Base-by-base conservation (phyloP, 2,888 invertebrate genomes). In the Nephrotoma flavescens region DNA sequence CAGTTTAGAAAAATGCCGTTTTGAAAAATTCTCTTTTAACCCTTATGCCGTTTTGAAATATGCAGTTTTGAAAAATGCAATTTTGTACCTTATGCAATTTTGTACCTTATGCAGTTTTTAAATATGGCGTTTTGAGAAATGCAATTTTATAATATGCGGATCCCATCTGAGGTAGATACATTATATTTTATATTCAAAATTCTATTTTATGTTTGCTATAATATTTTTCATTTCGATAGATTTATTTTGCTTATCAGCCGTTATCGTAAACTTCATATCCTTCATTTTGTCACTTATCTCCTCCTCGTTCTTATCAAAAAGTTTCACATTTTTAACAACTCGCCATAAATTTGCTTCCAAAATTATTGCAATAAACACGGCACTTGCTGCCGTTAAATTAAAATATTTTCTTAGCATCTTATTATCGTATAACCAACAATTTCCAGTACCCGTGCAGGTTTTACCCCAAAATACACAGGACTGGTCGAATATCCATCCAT, bases 341-440 rank as follows among this genome's bases (percentile, higher is more conserved):
- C n/a, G 6, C 42, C 84, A 84, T 84, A 84, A 41, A 41, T 15
- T 7, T 0, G 9, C 15, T 15, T 84, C 84, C 6, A 84, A n/a
- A 15, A 42, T 6, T 1, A 15, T 42, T 15, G 42, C 84, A 84
- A 84, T 84, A 11, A 84, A 44, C 19, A 87, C 9, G 2, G 52
- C 42, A 42, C 85, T 92, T 91, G 94, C 94, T 86, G 94, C 93
- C 3, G 93, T 93, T 87, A 93, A 93, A 89, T 94, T 94, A 88
- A 94, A 90, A 71, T 85, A 87, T 52, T 88, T 86, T 52, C 88
- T 57, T 88, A 94, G 90, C 6, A 92, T 91, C 88, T 92, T 92
- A 44, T 93, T 93, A 89, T 94, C 93, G 90, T 94, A 95, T 2
- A 94, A 90, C 94, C 94, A 94, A 89, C 95, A 94, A 89, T 94